Evolutionary conservation across 2,888 invertebrate species (phyloP), one percentile per base, ranked within the genome.

Genomic region (Rhagonycha fulva): DNA sequence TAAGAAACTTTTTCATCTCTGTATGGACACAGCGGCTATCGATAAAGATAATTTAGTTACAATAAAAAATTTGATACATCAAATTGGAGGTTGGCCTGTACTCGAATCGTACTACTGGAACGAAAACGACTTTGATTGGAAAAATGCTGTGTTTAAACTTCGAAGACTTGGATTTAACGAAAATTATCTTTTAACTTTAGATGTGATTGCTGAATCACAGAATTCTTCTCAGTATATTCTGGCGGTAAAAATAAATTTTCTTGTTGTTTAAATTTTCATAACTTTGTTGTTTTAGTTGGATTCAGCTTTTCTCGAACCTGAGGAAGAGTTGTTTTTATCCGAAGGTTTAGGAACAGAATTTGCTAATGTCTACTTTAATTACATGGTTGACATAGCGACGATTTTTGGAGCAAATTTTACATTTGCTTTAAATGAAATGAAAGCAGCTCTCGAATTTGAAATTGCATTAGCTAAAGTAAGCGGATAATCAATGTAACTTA

Each of bases 71-170:
- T 72, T 79, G 14, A 68, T 83, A 26, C 74, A 90, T 28, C 89
- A 90, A 14, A 89, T 97, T 11, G 97, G 97, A 1, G 96, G 96
- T 4, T 98, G 97, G 97, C 97, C 98, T 0, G 93, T 95, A 32
- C 88, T 96, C 24, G 93, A 93, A 79, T 95, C 93, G 0, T 89
- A 91, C 28, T 79, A 84, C 0, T 96, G 96, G 96, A 90, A 93
- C 82, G 82, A 82, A 12, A 67, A 68, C 84, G 0, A 85, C 4
- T 82, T 79, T 62, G 72, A 78, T 63, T 83, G 82, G 83, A 71
- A 62, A 14, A 23, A 81, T n/a, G 24, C 77, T 10, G 68, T 80
- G 32, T 71, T 70, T 62, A 76, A 79, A 62, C 76, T 80, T 30
- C 72, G 76, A 26, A 62, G 78, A 24, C 69, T 68, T 0, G 83